phyloP scores from a whole-genome alignment of 2,888 invertebrate species.

The Chrysolina americana region DNA sequence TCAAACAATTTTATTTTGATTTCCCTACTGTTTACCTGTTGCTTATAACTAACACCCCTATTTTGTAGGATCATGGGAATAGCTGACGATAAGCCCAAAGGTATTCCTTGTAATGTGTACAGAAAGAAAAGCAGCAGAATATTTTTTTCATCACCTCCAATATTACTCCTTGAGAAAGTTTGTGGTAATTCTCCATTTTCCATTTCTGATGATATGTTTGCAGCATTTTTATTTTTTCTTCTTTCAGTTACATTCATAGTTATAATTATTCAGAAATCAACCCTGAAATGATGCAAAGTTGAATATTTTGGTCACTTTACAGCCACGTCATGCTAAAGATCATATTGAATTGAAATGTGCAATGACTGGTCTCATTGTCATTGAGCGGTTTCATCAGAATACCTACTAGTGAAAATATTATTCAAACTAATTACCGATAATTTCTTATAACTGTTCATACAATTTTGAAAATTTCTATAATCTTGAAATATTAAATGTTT shows the following conservation, averaged over 20 bases:
- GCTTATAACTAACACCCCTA: constrained; percentile 91
- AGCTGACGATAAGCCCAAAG: constrained; percentile 93
- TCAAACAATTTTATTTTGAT: not conserved
- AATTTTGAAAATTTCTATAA: too few species aligned
- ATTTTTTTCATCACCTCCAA: constrained; percentile 84
- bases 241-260: constrained; percentile 52
- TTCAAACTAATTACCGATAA: too few species aligned
- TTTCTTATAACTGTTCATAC: too few species aligned
- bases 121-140: constrained; percentile 91
- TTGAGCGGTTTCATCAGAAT: too few species aligned
- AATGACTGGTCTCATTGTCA: too few species aligned
- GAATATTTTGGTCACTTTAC: constrained; percentile 34
- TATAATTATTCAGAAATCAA: constrained; percentile 22
- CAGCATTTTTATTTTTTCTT: constrained; percentile 45
- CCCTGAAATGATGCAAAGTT: not conserved
- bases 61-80: constrained; percentile 97
- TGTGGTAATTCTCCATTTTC: constrained; percentile 61
- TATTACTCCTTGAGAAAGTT: constrained; percentile 50
- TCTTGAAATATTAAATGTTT: too few species aligned
- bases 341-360: too few species aligned
- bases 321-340: constrained; percentile 45
- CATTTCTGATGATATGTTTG: constrained; percentile 50
- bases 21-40: constrained; percentile 77
- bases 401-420: not conserved
- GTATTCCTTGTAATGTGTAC: constrained; percentile 95